A percentile compares a stretch with the other conserved stretches of the same genome.
Evolutionary conservation across 2,888 invertebrate genomes (phyloP).

Genomic region (Agrochola lychnidis): DNA sequence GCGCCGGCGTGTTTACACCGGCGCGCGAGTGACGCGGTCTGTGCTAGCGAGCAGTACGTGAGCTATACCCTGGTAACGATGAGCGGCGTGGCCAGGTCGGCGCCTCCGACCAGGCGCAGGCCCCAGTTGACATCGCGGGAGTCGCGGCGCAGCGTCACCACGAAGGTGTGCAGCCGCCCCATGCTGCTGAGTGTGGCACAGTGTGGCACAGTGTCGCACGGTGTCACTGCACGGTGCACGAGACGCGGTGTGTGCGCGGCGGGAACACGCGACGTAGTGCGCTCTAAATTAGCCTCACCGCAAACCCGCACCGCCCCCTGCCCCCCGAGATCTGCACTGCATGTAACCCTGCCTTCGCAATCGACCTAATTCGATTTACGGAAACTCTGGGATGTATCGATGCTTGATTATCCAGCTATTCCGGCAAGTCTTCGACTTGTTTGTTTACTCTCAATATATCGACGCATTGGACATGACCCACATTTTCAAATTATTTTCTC

Average conservation of each 20-base stretch:
- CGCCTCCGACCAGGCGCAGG: conserved; percentile 96
- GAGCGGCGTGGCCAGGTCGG: conserved; percentile 96
- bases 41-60: conserved; percentile 27
- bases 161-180: conserved; percentile 94
- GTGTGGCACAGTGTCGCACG: conserved; percentile 34
- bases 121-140: conserved; percentile 95
- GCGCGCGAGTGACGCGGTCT: conserved; percentile 58
- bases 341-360: conserved; percentile 85
- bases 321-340: conserved; percentile 76
- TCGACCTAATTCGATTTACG: conserved; percentile 86
- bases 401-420: conserved; percentile 52
- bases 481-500: conserved; percentile 51
- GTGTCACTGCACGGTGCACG: conserved; percentile 77
- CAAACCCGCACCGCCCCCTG: conserved; percentile 79
- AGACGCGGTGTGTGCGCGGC: conserved; percentile 82
- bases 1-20: conserved; percentile 84
- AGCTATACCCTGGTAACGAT: conserved; percentile 95
- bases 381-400: conserved; percentile 79
- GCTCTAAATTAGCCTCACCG: conserved; percentile 85
- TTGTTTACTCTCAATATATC: conserved; percentile 69
- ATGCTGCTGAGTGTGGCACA: conserved; percentile 73
- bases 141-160: conserved; percentile 93
- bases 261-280: conserved; percentile 86
- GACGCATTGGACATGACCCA: conserved; percentile 69
- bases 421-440: conserved; percentile 67